Conservation (phyloP, 1,140 invertebrate species). For the Carposina sasakii region DNA sequence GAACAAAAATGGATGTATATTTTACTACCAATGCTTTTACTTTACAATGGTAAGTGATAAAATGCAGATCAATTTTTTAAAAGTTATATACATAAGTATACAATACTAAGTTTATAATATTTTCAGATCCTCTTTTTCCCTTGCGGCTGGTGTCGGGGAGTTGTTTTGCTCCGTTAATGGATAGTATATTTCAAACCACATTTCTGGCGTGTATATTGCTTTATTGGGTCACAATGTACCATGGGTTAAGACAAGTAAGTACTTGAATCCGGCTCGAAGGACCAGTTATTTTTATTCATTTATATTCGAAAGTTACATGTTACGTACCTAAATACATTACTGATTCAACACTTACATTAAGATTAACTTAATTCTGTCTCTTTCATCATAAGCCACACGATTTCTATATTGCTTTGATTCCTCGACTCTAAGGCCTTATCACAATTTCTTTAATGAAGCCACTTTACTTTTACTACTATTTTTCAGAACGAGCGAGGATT, state of each 20-base stretch:
- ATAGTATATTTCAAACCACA: slow-evolving; percentile 91
- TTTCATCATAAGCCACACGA: no score
- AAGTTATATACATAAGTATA: not conserved
- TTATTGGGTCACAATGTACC: slow-evolving; percentile 96
- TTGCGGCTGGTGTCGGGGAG: slow-evolving; percentile 91
- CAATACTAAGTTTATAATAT: not conserved
- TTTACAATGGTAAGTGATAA: slow-evolving; percentile 88
- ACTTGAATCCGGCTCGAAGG: no score
- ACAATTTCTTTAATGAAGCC: no score
- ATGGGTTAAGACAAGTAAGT: slow-evolving; percentile 91
- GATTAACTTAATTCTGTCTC: no score
- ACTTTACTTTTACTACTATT: no score
- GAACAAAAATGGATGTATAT: slow-evolving; percentile 97
- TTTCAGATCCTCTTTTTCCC: slow-evolving; percentile 93
- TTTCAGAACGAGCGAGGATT: slow-evolving; percentile 89
- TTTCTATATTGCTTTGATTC: no score
- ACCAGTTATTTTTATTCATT: no score
- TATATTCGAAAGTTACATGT: no score
- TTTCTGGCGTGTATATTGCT: slow-evolving; percentile 91
- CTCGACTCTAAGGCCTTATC: no score
- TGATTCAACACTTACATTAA: no score
- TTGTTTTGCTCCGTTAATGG: slow-evolving; percentile 92
- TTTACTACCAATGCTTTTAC: slow-evolving; percentile 88
- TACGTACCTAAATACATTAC: no score
- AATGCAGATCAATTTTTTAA: not conserved